Conservation (phyloP, 2,797 vertebrate genomes). For the Spinibarbus caldwelli region DNA sequence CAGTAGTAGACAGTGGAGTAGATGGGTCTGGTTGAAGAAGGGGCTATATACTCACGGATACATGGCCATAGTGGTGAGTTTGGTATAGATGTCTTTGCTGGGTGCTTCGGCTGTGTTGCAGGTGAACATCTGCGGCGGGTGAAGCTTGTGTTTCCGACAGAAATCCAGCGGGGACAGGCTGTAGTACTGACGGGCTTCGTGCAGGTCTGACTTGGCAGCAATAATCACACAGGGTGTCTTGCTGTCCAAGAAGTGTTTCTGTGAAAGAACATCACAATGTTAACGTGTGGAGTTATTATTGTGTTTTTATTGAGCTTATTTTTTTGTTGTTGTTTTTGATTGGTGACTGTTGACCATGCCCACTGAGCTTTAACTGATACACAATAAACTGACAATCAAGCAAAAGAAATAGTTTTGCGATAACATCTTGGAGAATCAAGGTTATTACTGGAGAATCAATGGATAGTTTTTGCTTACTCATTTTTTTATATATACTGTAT, state of each 20-base stretch:
- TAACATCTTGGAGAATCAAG: not conserved
- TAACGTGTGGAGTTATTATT: not conserved
- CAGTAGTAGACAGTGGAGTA: not conserved
- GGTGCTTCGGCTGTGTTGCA: conserved; percentile 88
- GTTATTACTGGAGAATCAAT: not conserved
- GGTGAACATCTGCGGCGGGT: conserved; percentile 94
- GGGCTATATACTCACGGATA: conserved; percentile 91
- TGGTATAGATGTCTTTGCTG: conserved; percentile 93
- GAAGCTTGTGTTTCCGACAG: conserved; percentile 98
- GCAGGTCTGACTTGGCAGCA: conserved; percentile 94
- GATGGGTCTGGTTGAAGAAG: not conserved
- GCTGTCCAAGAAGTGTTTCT: conserved; percentile 98
- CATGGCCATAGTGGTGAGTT: conserved; percentile 98
- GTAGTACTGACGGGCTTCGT: conserved; percentile 91
- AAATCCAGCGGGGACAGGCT: conserved; percentile 89
- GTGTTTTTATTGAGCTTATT: not conserved
- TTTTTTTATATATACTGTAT: too few species aligned
- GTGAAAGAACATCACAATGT: conserved; percentile 45
- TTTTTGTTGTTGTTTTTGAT: not conserved
- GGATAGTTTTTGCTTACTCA: not conserved
- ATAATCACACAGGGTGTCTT: conserved; percentile 94
- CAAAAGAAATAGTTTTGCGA: not conserved
- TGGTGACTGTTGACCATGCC: not conserved
- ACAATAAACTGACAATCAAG: not conserved
- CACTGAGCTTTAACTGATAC: not conserved